Evolutionary conservation across 2,113 vertebrate genomes (phyloP), one percentile per base, ranked within the genome.

Genomic region (Triplophysa tibetana): DNA sequence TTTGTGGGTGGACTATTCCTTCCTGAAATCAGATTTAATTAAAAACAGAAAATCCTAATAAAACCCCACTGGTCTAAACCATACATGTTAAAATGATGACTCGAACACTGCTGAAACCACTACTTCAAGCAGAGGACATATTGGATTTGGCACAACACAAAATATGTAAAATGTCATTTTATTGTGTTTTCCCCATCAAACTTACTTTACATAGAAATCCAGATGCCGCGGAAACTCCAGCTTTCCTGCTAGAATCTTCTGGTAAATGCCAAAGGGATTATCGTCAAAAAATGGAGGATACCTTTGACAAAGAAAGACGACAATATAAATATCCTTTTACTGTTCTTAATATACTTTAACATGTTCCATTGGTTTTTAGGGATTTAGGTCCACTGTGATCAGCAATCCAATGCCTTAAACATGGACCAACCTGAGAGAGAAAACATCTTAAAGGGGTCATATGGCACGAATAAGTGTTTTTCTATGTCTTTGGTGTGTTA

Each of bases 261-360:
- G 97, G 85, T 99, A 99, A 81, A 98, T 98, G 64, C 97, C 96
- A 87, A 99, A 99, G 0, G 97, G 96, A 89, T 98, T 99, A 92
- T 99, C 97, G 78, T 98, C 97, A 81, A 97, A 99, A 91, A 98
- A 98, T 0, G 96, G 97, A 0, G 97, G 97, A 82, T 98, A 96
- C 80, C 97, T 98, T 84, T 1, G 16, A 9, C 68, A 24, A 65
- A 8, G 58, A 43, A 52, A 41, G 70, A 65, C 8, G 9, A 58
- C 14, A 62, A 73, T 69, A 75, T 16, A 13, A 54, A 29, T 58
- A 56, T n/a, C 3, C 33, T 54, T 11, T 38, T 60, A 58, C 4
- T 16, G 14, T 54, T 54, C 5, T n/a, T n/a, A n/a, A n/a, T n/a
- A n/a, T n/a, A n/a, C n/a, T 54, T 54, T 54, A 6, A 16, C 5